Evolutionary conservation across 2,888 invertebrate genomes (phyloP).

Genomic region (Tupiocoris notatus): DNA sequence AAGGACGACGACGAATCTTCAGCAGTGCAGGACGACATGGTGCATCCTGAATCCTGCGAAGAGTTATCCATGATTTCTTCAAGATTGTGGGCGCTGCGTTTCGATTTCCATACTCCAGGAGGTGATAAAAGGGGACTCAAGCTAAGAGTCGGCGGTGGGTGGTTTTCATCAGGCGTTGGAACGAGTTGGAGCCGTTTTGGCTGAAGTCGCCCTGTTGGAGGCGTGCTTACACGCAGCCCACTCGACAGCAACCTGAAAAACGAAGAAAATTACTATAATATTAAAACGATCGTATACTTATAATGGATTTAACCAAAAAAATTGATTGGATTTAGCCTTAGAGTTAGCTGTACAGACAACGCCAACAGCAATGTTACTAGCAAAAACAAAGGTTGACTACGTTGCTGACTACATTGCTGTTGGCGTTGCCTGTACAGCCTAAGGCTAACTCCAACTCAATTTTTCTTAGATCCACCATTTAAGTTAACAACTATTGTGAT

Average conservation of each 20-base stretch:
- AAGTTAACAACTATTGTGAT: no score
- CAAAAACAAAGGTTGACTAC: no score
- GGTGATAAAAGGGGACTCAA: not conserved
- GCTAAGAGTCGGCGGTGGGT: slow-evolving; percentile 19
- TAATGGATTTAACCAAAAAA: no score
- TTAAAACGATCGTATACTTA: no score
- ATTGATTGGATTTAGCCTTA: no score
- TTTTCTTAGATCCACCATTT: no score
- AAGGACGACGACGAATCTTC: slow-evolving; percentile 48
- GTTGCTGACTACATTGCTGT: no score
- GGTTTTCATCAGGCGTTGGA: slow-evolving; percentile 42
- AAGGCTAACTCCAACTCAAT: no score
- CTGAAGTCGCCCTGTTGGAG: slow-evolving; percentile 35
- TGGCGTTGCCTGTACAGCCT: no score
- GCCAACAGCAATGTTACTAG: no score
- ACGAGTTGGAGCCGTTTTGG: slow-evolving; percentile 38
- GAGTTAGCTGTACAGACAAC: no score
- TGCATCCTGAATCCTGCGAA: slow-evolving; percentile 63
- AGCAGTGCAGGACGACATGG: slow-evolving; percentile 50
- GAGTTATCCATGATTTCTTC: slow-evolving; percentile 59
- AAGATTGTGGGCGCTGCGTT: not conserved
- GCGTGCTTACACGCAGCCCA: slow-evolving; percentile 46
- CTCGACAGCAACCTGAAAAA: slow-evolving; percentile 47
- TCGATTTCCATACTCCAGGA: slow-evolving; percentile 13
- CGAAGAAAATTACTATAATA: no score